Evolutionary conservation across 2,113 vertebrate species (phyloP).

Genomic region (Pterocles gutturalis): DNA sequence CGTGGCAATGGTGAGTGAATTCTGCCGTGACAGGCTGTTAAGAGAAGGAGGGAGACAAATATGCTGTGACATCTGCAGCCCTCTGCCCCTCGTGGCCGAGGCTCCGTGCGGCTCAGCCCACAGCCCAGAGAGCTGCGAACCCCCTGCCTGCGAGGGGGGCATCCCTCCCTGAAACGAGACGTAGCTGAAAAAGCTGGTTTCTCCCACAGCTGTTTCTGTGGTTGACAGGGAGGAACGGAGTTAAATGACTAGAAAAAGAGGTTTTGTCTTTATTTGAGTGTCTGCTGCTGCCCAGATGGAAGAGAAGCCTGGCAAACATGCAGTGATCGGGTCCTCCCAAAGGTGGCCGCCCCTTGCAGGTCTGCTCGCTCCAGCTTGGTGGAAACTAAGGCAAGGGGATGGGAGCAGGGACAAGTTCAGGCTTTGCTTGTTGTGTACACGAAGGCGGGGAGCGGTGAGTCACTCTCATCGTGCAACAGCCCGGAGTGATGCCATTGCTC

Average conservation of each 20-base stretch:
- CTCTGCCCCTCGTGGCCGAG: not conserved
- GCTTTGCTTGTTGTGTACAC: not conserved
- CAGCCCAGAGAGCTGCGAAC: not conserved
- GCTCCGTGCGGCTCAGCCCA: not conserved
- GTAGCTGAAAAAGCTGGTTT: not conserved
- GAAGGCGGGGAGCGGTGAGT: not conserved
- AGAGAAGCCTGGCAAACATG: rapidly evolving
- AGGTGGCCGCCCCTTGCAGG: not conserved
- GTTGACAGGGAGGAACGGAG: not conserved
- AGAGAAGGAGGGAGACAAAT: not conserved
- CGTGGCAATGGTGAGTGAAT: rapidly evolving
- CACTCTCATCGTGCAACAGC: not conserved
- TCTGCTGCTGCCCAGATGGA: not conserved
- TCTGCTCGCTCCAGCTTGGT: not conserved
- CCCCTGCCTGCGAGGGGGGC: not conserved
- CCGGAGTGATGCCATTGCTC: not conserved
- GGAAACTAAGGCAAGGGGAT: not conserved
- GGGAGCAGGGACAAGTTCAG: conserved; percentile 3
- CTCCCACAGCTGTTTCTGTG: not conserved
- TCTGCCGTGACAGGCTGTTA: not conserved
- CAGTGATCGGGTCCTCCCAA: not conserved
- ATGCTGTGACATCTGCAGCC: rapidly evolving
- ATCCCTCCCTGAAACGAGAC: not conserved
- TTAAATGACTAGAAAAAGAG: not conserved
- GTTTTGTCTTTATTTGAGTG: not conserved